Conservation (phyloP, 2,113 vertebrate species). For the Chrysochloris asiatica region DNA sequence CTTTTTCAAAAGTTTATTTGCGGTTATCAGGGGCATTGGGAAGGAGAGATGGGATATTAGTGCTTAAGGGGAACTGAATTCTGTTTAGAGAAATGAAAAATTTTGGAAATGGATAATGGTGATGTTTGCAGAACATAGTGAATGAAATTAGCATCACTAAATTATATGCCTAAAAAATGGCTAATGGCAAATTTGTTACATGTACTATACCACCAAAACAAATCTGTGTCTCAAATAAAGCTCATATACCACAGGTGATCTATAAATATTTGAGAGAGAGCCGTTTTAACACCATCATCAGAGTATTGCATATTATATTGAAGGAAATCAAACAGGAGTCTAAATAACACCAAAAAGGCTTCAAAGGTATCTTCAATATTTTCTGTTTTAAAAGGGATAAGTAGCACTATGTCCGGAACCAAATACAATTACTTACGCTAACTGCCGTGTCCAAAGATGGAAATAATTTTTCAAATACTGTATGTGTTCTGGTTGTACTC, state of each 20-base stretch:
- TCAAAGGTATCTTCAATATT: background rate
- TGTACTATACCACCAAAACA: background rate
- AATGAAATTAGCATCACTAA: background rate
- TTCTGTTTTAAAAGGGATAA: constrained; percentile 30
- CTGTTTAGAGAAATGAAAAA: background rate
- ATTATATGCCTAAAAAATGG: background rate
- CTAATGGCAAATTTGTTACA: background rate
- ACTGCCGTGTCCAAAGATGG: constrained; percentile 88
- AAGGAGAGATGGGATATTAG: background rate
- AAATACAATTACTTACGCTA: constrained; percentile 91
- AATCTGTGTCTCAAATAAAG: background rate
- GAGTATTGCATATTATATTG: background rate
- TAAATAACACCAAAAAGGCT: constrained; percentile 8
- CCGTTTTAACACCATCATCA: background rate
- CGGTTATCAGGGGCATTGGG: background rate
- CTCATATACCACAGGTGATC: background rate
- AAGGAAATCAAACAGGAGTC: constrained; percentile 27
- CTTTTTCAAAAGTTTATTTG: background rate
- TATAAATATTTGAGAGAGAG: constrained; percentile 11
- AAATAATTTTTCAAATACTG: constrained; percentile 89
- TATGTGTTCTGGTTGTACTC: constrained; percentile 87
- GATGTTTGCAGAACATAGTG: background rate
- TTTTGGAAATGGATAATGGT: background rate
- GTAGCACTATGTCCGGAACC: background rate
- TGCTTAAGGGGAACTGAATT: background rate